Percentiles rank a stretch among this genome's conserved stretches.
Evolutionary conservation across 2,113 vertebrate genomes (phyloP).

Genomic region (Motacilla alba): DNA sequence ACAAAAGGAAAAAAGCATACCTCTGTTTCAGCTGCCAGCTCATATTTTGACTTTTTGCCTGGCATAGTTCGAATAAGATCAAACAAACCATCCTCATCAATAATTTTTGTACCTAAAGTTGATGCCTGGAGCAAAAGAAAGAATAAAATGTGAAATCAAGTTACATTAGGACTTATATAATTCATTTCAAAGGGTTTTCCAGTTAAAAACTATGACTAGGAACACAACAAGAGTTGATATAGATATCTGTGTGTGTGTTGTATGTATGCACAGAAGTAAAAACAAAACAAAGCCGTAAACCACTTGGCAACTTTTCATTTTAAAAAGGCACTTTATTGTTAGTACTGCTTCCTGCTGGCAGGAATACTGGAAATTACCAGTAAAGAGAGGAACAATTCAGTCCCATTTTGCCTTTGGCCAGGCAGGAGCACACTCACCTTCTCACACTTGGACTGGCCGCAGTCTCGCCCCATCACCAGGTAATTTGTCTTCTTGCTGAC

Average conservation of each 20-base stretch:
- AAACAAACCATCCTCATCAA: constrained; percentile 91
- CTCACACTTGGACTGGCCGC: constrained; percentile 87
- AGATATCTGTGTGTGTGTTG: fast-evolving
- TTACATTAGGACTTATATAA: background rate
- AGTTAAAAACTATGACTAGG: background rate
- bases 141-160: constrained; percentile 5
- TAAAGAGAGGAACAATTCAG: background rate
- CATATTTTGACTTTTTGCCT: constrained; percentile 95
- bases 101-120: constrained; percentile 85
- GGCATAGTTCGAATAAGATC: constrained; percentile 90
- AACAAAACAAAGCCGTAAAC: background rate
- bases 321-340: background rate
- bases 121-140: constrained; percentile 79
- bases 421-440: constrained; percentile 76
- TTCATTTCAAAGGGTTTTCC: background rate
- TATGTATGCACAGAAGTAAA: background rate
- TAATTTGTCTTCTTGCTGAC: constrained; percentile 95
- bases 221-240: background rate
- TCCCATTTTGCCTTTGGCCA: fast-evolving
- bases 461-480: constrained; percentile 90
- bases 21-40: constrained; percentile 88
- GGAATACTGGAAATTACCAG: background rate
- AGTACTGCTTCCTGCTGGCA: background rate
- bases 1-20: constrained; percentile 59
- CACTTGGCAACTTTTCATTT: background rate